Evolutionary conservation across 2,888 invertebrate genomes (phyloP).

Genomic region (Rhaphigaster nebulosa): DNA sequence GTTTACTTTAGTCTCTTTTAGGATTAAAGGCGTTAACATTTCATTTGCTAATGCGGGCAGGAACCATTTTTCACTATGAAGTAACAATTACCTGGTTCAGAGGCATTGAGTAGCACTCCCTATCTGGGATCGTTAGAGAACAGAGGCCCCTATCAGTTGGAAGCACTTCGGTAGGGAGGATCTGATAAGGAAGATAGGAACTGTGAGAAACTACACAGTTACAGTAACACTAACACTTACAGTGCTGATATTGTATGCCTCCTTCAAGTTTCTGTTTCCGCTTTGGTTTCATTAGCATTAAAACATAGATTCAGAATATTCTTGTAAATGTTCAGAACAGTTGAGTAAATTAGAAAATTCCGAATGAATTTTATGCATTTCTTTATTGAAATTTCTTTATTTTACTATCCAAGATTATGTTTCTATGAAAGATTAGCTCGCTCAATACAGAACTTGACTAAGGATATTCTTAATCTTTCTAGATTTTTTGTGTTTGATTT

Average conservation of each 20-base stretch:
- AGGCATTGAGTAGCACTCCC: background rate
- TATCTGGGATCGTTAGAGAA: background rate
- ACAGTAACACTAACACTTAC: background rate
- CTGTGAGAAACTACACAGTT: background rate
- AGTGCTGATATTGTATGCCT: background rate
- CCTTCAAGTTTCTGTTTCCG: background rate
- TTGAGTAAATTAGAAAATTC: background rate
- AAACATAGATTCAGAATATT: background rate
- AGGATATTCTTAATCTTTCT: too few species aligned
- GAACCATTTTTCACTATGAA: background rate
- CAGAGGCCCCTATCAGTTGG: background rate
- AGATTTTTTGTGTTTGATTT: too few species aligned
- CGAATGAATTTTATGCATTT: too few species aligned
- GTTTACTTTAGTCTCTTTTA: background rate
- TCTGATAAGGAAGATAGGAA: background rate
- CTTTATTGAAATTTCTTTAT: too few species aligned
- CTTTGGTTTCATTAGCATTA: background rate
- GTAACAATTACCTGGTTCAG: background rate
- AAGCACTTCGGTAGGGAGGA: background rate
- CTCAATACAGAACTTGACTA: too few species aligned
- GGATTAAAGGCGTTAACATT: background rate
- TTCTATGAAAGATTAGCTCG: too few species aligned
- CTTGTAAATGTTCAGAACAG: background rate
- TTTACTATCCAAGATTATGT: too few species aligned
- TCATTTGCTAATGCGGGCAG: background rate